Base-by-base conservation (phyloP, 2,888 invertebrate species). In the Cheilosia variabilis region DNA sequence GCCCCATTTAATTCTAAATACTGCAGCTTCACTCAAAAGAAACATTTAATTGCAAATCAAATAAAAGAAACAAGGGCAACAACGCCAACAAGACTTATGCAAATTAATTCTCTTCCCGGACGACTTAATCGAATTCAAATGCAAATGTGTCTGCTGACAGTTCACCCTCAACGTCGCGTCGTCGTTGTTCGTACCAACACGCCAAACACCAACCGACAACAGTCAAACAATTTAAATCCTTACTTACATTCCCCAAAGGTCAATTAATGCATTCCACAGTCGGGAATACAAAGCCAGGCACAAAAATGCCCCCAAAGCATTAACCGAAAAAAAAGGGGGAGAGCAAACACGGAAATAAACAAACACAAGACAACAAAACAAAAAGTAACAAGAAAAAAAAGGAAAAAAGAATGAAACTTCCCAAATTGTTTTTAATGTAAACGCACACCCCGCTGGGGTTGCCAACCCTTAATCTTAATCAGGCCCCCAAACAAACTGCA, bases 141-240 rank as follows among this genome's bases (percentile, higher is more conserved):
- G 86, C 86, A 86, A 86, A 86, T 86, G 62, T 77, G 76, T 55
- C 71, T 62, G 47, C 72, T 65, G 41, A 72, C 65, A 50, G 69
- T 53, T 66, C 58, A 66, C 69, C 47, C 37, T 45, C 37, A 77
- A 57, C 43, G 65, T 22, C 50, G 37, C 47, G 45, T 41, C 57
- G 62, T 47, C 27, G 63, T 45, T 13, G 24, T 63, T n/a, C 31
- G 53, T 60, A 79, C 31, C 31, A 71, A 73, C 34, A 45, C n/a
- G 53, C 22, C 71, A 66, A 86, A 77, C 71, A 81, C 50, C 86
- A 68, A 17, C 81, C 75, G 60, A 80, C 80, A 86, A 80, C 65
- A 80, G 84, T 80, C 76, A 81, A 86, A 77, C 86, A 86, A 81
- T 86, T 81, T 86, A 86, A 86, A 86, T 86, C 86, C 86, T 86